Base-by-base conservation (phyloP, 2,113 vertebrate genomes). In the Calidris pygmaea region DNA sequence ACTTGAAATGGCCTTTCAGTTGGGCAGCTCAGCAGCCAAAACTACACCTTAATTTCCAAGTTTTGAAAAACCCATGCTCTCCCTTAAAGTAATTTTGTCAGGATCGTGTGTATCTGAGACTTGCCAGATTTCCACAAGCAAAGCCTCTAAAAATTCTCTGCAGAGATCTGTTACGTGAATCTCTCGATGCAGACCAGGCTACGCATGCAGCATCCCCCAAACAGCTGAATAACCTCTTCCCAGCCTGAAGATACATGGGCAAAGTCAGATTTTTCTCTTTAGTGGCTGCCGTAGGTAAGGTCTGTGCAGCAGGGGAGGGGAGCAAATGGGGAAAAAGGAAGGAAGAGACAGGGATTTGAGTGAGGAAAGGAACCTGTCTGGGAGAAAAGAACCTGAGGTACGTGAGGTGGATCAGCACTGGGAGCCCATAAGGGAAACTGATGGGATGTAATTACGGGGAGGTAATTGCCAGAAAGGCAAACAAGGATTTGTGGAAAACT, bases 121-220 rank as follows among this genome's bases (percentile, higher is more conserved):
- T 65, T 17, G 5, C 3, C 48, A 75, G 43, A 60, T 82, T 85
- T 83, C 39, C 20, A 1, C 12, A 82, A 32, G 26, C 7, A 74
- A 80, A 81, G n/a, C 20, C 34, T 66, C 63, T 70, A 70, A 90
- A 79, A 72, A 80, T 45, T 48, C 39, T 41, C 0, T 55, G 3
- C 23, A 35, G 24, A 3, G 6, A 75, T 60, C 35, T 56, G 29
- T 37, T 43, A 56, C n/a, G 17, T 0, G 0, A n/a, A 45, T 37
- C 13, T 66, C 59, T 62, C 3, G 2, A 23, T 9, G 22, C 16
- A 81, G 41, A 39, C 8, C 48, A 78, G 56, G 52, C 55, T 21
- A 72, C 0, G 3, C 43, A 41, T 0, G 0, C 18, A 26, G n/a
- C 72, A 72, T 14, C 11, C 34, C 21, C 17, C 35, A 52, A 70